Evolutionary conservation across 2,888 invertebrate species (phyloP).

Genomic region (Myopa tessellatipennis): DNA sequence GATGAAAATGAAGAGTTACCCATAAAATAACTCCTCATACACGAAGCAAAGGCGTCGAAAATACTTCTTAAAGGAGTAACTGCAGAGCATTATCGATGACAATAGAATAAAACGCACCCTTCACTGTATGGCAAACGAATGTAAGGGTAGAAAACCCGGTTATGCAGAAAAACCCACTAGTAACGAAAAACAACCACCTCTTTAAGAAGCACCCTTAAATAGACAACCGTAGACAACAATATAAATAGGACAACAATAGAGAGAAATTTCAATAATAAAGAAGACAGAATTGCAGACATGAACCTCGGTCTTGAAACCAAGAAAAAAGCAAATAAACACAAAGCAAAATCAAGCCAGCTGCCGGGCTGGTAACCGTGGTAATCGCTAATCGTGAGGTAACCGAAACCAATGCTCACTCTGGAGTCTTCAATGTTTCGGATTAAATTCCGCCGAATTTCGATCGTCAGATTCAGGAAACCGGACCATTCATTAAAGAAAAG

Average conservation of each 20-base stretch:
- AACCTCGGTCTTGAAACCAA: too few relatives aligned
- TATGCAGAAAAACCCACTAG: neutral
- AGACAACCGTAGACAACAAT: neutral
- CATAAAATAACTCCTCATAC: too few relatives aligned
- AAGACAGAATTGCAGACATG: too few relatives aligned
- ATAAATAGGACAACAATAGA: neutral
- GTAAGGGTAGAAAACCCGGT: neutral
- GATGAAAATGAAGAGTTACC: too few relatives aligned
- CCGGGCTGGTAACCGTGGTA: neutral
- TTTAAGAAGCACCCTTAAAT: slow-evolving; percentile 5
- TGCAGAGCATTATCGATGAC: neutral
- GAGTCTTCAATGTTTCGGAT: too few relatives aligned
- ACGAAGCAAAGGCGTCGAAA: neutral
- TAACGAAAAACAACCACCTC: neutral
- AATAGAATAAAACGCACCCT: neutral
- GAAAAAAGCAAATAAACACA: too few relatives aligned
- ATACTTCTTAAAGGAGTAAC: neutral
- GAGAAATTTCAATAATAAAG: neutral
- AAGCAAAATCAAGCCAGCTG: neutral
- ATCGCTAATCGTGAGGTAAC: neutral
- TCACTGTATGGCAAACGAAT: neutral
- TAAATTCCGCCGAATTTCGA: too few relatives aligned
- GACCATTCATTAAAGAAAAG: too few relatives aligned
- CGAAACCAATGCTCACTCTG: neutral
- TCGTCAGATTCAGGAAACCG: too few relatives aligned